Evolutionary conservation across 2,888 invertebrate genomes (phyloP).

Genomic region (Nebria salina): DNA sequence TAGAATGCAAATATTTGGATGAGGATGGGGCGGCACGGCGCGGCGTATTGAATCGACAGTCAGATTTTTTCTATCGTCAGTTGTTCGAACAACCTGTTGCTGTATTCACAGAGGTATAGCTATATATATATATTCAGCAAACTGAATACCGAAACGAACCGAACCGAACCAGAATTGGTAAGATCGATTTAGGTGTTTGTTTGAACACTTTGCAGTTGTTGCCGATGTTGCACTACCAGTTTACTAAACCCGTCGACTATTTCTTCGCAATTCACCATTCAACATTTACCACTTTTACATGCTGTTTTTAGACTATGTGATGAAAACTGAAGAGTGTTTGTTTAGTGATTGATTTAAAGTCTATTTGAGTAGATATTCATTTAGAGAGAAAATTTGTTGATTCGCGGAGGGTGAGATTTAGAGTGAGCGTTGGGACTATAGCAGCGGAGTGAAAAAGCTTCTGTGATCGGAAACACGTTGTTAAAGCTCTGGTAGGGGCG

Average conservation of each 20-base stretch:
- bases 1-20: not conserved
- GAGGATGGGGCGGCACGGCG: not conserved
- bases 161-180: constrained; percentile 43
- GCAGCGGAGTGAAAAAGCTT: constrained; percentile 19
- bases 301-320: too few relatives aligned
- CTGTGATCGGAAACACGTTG: constrained; percentile 44
- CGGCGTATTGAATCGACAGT: constrained; percentile 8
- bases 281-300: too few relatives aligned
- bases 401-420: not conserved
- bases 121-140: not conserved
- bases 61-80: constrained; percentile 9
- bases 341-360: too few relatives aligned
- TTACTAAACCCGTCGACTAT: not conserved
- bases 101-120: constrained; percentile 12
- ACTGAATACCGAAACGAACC: constrained; percentile 6
- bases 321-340: too few relatives aligned
- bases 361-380: too few relatives aligned
- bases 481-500: constrained; percentile 31
- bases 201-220: constrained; percentile 17
- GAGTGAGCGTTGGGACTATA: constrained; percentile 11
- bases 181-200: constrained; percentile 41
- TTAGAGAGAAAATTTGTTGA: too few relatives aligned
- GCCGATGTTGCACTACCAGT: constrained; percentile 27
- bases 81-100: constrained; percentile 41
- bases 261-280: too few relatives aligned